Percentiles rank a stretch among this genome's conserved stretches.
phyloP scores from a whole-genome alignment of 2,113 vertebrate genomes.

The Oxyura jamaicensis region DNA sequence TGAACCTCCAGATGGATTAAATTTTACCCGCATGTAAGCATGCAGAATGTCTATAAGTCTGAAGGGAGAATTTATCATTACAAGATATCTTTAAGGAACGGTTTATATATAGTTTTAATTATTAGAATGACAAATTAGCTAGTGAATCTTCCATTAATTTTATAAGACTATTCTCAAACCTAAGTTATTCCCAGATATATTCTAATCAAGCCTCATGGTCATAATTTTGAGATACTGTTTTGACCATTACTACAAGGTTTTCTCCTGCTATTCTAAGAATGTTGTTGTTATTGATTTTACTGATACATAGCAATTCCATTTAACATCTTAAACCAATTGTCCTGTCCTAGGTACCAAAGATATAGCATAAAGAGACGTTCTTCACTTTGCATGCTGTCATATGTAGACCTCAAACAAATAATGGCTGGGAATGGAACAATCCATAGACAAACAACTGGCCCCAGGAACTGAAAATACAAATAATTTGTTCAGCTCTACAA shows the following conservation, averaged over 20 bases:
- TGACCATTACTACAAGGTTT: not conserved
- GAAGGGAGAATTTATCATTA: not conserved
- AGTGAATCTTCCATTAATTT: constrained; percentile 26
- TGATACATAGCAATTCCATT: not conserved
- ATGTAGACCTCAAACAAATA: not conserved
- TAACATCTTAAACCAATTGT: not conserved
- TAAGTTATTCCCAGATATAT: not conserved
- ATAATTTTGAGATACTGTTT: not conserved
- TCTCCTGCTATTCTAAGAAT: not conserved
- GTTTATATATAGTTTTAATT: constrained; percentile 22
- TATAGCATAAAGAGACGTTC: not conserved
- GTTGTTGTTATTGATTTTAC: not conserved
- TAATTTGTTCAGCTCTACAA: not conserved
- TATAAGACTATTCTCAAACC: not conserved
- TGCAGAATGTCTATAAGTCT: not conserved
- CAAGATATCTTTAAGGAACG: not conserved
- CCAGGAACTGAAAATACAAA: not conserved
- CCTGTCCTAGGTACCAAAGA: not conserved
- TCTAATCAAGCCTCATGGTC: not conserved
- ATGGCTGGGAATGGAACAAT: not conserved
- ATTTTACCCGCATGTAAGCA: not conserved
- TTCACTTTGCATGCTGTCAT: not conserved
- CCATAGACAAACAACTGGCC: not conserved
- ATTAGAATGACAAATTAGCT: constrained; percentile 8
- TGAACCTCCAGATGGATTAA: not conserved